Percentiles rank a stretch among this genome's conserved stretches.
phyloP scores from a whole-genome alignment of 2,797 vertebrate genomes.

The Etheostoma perlongum region DNA sequence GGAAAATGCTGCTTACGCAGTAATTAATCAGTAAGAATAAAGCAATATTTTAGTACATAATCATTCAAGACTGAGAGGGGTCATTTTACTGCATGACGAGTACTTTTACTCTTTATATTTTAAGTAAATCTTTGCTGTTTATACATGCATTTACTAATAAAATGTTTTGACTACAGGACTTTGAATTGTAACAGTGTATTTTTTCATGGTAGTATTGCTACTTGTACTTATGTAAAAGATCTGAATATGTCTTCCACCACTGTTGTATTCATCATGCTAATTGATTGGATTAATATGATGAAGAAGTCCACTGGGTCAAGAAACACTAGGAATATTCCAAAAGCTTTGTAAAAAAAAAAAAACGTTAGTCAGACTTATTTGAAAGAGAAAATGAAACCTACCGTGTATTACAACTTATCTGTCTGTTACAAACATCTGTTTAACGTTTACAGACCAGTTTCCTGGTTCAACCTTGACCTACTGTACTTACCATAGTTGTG shows the following conservation, averaged over 20 bases:
- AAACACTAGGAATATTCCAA: not conserved
- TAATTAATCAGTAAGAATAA: not conserved
- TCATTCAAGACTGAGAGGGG: not conserved
- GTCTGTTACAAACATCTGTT: slow-evolving; percentile 16
- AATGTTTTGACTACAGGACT: not conserved
- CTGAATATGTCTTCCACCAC: not conserved
- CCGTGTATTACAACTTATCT: not conserved
- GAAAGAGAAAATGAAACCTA: not conserved
- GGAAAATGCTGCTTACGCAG: not conserved
- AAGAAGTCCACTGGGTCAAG: not conserved
- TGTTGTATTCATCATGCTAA: not conserved
- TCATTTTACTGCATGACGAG: not conserved
- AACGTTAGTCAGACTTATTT: not conserved
- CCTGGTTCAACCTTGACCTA: not conserved
- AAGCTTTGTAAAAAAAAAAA: not conserved
- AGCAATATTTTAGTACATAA: not conserved
- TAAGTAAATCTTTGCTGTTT: not conserved
- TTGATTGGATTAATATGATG: not conserved
- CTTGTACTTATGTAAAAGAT: not conserved
- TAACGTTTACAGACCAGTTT: slow-evolving; percentile 6
- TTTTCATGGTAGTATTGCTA: not conserved
- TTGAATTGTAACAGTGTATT: not conserved
- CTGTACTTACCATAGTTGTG: not conserved
- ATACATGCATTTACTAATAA: not conserved
- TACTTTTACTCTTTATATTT: not conserved